Percentiles rank a stretch among this genome's conserved stretches.
These are phyloP conservation scores for Philereme vetulata DNA, from an alignment of 2,888 invertebrate genomes.

Conservation along the genomic window DNA sequence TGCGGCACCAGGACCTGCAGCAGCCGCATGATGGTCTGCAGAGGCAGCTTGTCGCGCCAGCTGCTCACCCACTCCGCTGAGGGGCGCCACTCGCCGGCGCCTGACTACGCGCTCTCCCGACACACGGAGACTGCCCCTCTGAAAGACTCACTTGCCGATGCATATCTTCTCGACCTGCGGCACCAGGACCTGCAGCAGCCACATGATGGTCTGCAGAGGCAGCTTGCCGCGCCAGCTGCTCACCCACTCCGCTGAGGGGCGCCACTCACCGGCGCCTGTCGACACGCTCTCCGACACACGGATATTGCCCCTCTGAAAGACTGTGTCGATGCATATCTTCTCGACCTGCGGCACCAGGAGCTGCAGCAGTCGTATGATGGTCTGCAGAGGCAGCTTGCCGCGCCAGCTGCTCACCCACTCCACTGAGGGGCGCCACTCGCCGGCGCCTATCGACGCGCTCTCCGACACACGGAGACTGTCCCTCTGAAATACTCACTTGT, in stretches of 20 bases:
- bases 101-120: not conserved
- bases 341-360: conserved; percentile 99
- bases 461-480: conserved; percentile 22
- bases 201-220: conserved; percentile 99
- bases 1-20: conserved; percentile 99
- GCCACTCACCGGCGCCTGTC: conserved; percentile 83
- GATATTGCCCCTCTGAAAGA: conserved; percentile 27
- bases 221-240: conserved; percentile 98
- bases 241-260: conserved; percentile 98
- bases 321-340: conserved; percentile 99
- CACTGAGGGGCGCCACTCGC: conserved; percentile 93
- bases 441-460: conserved; percentile 29
- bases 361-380: conserved; percentile 99
- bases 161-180: conserved; percentile 99
- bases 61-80: conserved; percentile 97
- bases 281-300: too few relatives aligned
- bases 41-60: conserved; percentile 98
- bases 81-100: conserved; percentile 89
- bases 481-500: conserved; percentile 87
- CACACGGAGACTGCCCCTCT: too few relatives aligned
- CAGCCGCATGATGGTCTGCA: conserved; percentile 99
- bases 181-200: conserved; percentile 98
- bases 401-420: conserved; percentile 99
- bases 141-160: conserved; percentile 94
- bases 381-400: conserved; percentile 97